Percentiles rank a stretch among this genome's conserved stretches.
These are phyloP conservation scores for Morus bassanus DNA, from an alignment of 2,797 vertebrate species.

Conservation along the genomic window DNA sequence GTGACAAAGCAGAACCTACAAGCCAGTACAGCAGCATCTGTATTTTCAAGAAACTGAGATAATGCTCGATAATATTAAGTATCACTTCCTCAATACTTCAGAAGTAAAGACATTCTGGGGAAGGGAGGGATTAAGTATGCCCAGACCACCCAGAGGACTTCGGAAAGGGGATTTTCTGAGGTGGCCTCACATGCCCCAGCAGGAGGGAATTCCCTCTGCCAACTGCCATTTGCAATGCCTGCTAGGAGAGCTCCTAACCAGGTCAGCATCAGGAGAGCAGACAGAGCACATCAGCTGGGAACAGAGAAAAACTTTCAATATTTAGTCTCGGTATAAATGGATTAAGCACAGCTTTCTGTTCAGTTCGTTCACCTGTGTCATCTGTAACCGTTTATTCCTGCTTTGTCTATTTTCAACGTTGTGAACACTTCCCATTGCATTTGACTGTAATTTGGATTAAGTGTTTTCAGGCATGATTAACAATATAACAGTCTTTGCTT, in stretches of 20 bases:
- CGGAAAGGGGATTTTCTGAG: not conserved
- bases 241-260: not conserved
- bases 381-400: not conserved
- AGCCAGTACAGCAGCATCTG: not conserved
- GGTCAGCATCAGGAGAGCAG: not conserved
- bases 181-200: accelerated
- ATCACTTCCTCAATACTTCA: not conserved
- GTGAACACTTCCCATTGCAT: not conserved
- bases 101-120: not conserved
- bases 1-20: not conserved
- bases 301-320: not conserved
- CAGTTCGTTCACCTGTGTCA: not conserved
- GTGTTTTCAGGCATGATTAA: not conserved
- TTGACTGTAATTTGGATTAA: not conserved
- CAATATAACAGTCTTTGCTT: not conserved
- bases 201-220: not conserved
- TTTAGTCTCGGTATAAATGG: not conserved
- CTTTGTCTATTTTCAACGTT: not conserved
- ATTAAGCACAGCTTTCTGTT: not conserved
- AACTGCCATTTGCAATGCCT: not conserved
- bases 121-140: not conserved
- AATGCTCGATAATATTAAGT: not conserved
- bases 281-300: not conserved
- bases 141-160: not conserved
- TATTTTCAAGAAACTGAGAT: not conserved